Evolutionary conservation across 1,140 invertebrate species (phyloP).

Genomic region (Colletes latitarsis): DNA sequence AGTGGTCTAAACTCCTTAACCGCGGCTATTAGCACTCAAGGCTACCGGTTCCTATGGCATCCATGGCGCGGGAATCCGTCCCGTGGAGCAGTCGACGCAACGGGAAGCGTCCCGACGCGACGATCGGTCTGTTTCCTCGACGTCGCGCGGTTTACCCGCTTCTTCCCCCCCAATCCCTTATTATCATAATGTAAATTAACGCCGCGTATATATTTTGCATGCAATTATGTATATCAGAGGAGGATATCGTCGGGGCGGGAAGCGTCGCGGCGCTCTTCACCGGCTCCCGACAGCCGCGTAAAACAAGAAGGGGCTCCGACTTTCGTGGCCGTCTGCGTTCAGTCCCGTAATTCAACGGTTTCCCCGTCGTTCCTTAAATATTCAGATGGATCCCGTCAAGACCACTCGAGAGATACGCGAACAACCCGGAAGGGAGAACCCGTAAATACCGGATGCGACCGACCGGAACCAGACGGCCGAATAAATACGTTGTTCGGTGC

Average conservation of each 20-base stretch:
- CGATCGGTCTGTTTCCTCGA: neutral
- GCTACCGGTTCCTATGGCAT: neutral
- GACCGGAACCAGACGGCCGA: too few species aligned
- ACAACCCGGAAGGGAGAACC: neutral
- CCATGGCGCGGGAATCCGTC: neutral
- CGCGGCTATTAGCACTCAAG: constrained; percentile 61
- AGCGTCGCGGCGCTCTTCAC: neutral
- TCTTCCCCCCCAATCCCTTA: too few species aligned
- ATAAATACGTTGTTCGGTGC: too few species aligned
- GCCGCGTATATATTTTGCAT: constrained; percentile 11
- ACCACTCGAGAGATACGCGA: constrained; percentile 13
- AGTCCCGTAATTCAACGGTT: constrained; percentile 26
- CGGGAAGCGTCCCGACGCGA: neutral
- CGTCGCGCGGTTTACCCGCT: neutral
- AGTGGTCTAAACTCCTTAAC: constrained; percentile 60
- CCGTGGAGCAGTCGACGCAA: neutral
- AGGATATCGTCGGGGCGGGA: neutral
- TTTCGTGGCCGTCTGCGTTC: constrained; percentile 9
- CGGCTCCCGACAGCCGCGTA: neutral
- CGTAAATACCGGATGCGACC: neutral
- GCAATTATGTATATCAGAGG: constrained; percentile 13
- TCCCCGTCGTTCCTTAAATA: constrained; percentile 30
- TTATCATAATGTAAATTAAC: constrained; percentile 22
- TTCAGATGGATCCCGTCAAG: constrained; percentile 35
- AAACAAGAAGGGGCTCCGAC: constrained; percentile 4